Percentiles rank a stretch among this genome's conserved stretches.
Evolutionary conservation across 2,888 invertebrate genomes (phyloP).

Genomic region (Cordylochernes scorpioides): DNA sequence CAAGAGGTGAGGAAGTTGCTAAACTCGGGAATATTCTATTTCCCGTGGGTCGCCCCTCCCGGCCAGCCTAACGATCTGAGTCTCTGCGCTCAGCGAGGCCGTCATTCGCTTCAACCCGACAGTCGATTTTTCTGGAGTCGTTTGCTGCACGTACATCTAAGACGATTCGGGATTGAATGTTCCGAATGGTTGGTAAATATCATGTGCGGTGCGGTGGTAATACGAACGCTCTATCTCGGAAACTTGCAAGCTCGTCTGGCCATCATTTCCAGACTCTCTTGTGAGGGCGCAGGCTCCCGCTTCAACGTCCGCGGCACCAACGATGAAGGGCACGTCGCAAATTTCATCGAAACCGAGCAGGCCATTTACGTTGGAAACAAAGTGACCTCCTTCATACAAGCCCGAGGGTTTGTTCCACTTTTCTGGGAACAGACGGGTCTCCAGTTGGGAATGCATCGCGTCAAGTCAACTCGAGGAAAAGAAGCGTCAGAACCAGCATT

Average conservation of each 20-base stretch:
- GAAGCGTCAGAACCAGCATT: constrained; percentile 81
- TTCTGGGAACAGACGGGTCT: constrained; percentile 99
- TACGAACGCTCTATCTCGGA: constrained; percentile 91
- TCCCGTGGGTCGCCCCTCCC: constrained; percentile 41
- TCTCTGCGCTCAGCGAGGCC: constrained; percentile 65
- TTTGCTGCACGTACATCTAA: constrained; percentile 70
- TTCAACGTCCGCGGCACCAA: constrained; percentile 97
- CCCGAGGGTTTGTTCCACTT: constrained; percentile 81
- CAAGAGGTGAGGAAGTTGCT: constrained; percentile 31
- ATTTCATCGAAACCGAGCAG: constrained; percentile 99
- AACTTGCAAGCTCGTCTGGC: constrained; percentile 75
- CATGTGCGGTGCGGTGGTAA: constrained; percentile 92
- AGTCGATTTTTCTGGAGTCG: constrained; percentile 97
- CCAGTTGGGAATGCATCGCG: constrained; percentile 94
- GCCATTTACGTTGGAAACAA: constrained; percentile 51
- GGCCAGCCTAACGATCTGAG: constrained; percentile 54
- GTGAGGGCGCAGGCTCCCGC: constrained; percentile 86
- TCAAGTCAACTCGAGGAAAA: constrained; percentile 77
- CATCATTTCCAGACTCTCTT: constrained; percentile 81
- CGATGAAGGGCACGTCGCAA: constrained; percentile 95
- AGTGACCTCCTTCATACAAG: constrained; percentile 56
- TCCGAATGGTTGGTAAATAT: constrained; percentile 70
- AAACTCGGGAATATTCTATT: constrained; percentile 96
- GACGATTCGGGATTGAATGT: constrained; percentile 69
- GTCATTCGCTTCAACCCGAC: constrained; percentile 52